phyloP scores from a whole-genome alignment of 2,797 vertebrate species.

The Dallia pectoralis region DNA sequence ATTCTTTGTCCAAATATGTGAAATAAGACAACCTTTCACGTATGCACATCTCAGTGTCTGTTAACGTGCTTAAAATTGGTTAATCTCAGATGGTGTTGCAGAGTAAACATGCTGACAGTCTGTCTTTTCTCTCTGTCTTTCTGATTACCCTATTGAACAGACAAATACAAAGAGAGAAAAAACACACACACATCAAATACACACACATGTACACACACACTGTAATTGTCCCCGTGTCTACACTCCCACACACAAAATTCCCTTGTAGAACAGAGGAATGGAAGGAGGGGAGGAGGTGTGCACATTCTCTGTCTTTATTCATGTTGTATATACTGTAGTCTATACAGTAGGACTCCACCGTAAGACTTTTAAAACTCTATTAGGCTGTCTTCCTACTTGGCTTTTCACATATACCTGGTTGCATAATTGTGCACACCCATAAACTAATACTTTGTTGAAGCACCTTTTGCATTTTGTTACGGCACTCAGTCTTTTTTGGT shows the following conservation, averaged over 20 bases:
- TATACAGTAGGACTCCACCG: background rate
- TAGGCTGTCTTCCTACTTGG: background rate
- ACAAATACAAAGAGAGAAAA: background rate
- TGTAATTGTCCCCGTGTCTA: background rate
- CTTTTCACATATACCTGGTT: background rate
- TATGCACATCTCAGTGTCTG: slow-evolving; percentile 41
- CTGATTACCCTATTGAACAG: background rate
- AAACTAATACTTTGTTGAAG: too few relatives aligned
- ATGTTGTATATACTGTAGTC: background rate
- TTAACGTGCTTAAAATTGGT: slow-evolving; percentile 53
- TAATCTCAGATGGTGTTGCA: slow-evolving; percentile 46
- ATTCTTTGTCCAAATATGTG: too few relatives aligned
- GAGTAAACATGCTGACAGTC: slow-evolving; percentile 55
- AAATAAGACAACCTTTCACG: background rate
- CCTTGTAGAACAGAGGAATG: background rate
- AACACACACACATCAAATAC: slow-evolving; percentile 11
- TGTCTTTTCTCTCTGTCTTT: background rate
- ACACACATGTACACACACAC: background rate
- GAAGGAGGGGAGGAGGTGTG: background rate
- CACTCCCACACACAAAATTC: slow-evolving; percentile 11
- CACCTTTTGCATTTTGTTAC: too few relatives aligned
- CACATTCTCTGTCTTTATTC: background rate
- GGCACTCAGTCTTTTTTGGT: too few relatives aligned
- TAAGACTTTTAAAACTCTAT: background rate
- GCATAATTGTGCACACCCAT: too few relatives aligned